Evolutionary conservation across 2,797 vertebrate genomes (phyloP), one percentile per base, ranked within the genome.

Genomic region (Mionectes olivaceus): DNA sequence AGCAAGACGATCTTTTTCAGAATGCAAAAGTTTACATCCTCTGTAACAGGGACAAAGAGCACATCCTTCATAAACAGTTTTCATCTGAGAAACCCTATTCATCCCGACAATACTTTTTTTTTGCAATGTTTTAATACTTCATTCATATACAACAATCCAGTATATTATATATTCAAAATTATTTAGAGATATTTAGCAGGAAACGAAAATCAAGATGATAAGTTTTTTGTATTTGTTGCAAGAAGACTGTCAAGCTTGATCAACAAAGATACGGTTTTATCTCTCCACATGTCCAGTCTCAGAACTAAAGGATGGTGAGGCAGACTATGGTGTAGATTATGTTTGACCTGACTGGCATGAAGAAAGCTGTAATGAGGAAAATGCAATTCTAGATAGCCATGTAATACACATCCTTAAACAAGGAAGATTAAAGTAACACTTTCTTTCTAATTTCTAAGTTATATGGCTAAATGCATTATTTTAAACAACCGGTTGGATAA

Each of bases 261-360:
- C 57, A 73, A 10, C 32, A 80, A 46, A 76, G 24, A 77, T 11
- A 7, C 21, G 23, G 13, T 46, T 86, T 63, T 77, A 9, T 56
- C 5, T 80, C 24, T 86, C 61, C 35, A 2, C 2, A 1, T 19
- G 12, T 47, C 61, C n/a, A 9, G 25, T 69, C n/a, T 65, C 16
- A 37, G 33, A 73, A 73, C 30, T 7, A 47, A 19, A 32, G 27
- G 37, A 33, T 23, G 32, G 11, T 55, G 52, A 83, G 39, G 49
- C 15, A 85, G 33, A 49, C 5, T 35, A 1, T 33, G 4, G 7
- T 0, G 0, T 18, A 61, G 13, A 24, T 9, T 32, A 11, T 12
- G 13, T 50, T 79, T 77, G 46, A 60, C 28, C 11, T 60, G n/a
- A 22, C 9, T 27, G 41, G 3, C 37, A 63, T 4, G 6, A 85